A percentile compares a stretch with the other conserved stretches of the same genome.
phyloP scores from a whole-genome alignment of 2,888 invertebrate species.

The Acholoe squamosa region DNA sequence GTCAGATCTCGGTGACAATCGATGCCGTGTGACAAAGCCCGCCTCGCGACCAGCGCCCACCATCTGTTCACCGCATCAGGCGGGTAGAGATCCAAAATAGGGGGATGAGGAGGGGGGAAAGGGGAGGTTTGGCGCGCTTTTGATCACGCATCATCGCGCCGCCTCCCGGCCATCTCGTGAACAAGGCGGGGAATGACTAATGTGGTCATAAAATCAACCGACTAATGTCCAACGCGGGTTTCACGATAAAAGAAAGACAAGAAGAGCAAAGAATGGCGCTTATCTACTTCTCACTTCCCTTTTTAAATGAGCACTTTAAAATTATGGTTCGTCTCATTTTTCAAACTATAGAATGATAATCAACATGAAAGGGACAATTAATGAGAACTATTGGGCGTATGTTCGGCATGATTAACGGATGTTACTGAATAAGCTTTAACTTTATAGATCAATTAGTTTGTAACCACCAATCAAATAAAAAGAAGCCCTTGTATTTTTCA shows the following conservation, averaged over 20 bases:
- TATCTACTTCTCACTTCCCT: slow-evolving; percentile 33
- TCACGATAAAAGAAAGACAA: not conserved
- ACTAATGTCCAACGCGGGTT: slow-evolving; percentile 29
- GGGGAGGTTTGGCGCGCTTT: not conserved
- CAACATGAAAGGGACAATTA: not conserved
- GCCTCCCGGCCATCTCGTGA: slow-evolving; percentile 35
- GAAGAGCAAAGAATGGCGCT: not conserved
- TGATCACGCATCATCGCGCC: slow-evolving; percentile 51
- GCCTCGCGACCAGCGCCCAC: slow-evolving; percentile 28
- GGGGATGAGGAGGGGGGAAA: not conserved
- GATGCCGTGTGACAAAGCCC: slow-evolving; percentile 53
- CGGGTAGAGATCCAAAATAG: slow-evolving; percentile 32
- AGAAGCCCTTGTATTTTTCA: too few species aligned
- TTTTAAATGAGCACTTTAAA: not conserved
- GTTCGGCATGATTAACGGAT: not conserved
- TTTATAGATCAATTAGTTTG: not conserved
- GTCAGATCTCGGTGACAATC: slow-evolving; percentile 52
- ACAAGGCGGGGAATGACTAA: slow-evolving; percentile 58
- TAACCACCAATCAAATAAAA: too few species aligned
- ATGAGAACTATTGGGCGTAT: not conserved
- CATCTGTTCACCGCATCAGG: slow-evolving; percentile 43
- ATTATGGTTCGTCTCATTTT: slow-evolving; percentile 7
- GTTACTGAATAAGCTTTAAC: not conserved
- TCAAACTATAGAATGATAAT: not conserved
- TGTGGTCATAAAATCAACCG: slow-evolving; percentile 58